These are phyloP conservation scores for Drosophila vallismaia DNA, from an alignment of 2,888 invertebrate genomes.

Conservation along the genomic window DNA sequence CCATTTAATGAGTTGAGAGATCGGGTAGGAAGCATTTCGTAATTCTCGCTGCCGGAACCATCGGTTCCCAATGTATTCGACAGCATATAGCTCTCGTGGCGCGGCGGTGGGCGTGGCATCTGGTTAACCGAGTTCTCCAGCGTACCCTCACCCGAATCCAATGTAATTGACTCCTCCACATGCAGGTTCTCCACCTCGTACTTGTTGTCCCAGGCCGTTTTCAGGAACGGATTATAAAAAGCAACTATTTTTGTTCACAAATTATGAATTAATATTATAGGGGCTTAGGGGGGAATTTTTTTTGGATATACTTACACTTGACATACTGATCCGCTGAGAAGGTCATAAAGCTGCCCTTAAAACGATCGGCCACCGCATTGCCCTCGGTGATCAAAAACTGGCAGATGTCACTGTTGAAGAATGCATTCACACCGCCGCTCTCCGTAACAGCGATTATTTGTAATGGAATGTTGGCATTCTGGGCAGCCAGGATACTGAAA, in stretches of 20 bases:
- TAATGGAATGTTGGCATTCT: constrained; percentile 95
- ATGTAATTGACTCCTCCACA: constrained; percentile 89
- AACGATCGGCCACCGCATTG: constrained; percentile 94
- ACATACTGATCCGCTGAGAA: constrained; percentile 93
- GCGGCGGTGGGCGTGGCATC: constrained; percentile 87
- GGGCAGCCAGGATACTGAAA: constrained; percentile 91
- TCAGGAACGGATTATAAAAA: constrained; percentile 97
- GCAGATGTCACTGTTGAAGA: constrained; percentile 94
- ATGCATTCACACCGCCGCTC: constrained; percentile 93
- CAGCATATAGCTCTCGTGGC: constrained; percentile 91
- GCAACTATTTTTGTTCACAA: constrained; percentile 86
- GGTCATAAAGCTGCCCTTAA: constrained; percentile 96
- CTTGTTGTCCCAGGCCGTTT: constrained; percentile 97
- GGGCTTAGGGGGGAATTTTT: background rate
- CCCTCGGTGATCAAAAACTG: constrained; percentile 97
- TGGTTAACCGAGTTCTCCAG: constrained; percentile 89
- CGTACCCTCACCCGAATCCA: constrained; percentile 89
- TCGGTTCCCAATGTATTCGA: constrained; percentile 85
- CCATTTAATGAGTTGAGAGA: constrained; percentile 85
- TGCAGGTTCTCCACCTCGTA: constrained; percentile 97
- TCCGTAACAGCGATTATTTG: constrained; percentile 97
- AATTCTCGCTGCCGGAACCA: constrained; percentile 87
- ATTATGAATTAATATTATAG: no score
- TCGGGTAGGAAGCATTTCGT: constrained; percentile 87
- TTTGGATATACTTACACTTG: constrained; percentile 87